phyloP scores from a whole-genome alignment of 2,888 invertebrate genomes.

The Leptinotarsa tumamoca region DNA sequence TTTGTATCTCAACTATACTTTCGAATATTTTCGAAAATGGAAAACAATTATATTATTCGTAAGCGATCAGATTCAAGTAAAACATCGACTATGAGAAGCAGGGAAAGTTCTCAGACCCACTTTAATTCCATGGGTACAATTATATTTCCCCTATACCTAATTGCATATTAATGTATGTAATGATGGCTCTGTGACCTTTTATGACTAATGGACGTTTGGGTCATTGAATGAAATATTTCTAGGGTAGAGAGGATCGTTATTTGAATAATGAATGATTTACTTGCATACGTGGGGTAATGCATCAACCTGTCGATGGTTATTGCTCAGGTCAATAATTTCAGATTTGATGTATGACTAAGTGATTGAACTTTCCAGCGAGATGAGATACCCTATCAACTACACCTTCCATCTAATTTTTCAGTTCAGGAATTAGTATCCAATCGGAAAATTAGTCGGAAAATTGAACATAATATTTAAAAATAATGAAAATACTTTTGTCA shows the following conservation, averaged over 20 bases:
- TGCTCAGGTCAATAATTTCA: neutral
- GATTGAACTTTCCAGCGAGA: no score
- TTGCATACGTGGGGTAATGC: neutral
- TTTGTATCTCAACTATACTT: no score
- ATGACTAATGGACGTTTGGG: neutral
- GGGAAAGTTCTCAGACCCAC: neutral
- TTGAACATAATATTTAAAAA: no score
- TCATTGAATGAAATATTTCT: constrained; percentile 7
- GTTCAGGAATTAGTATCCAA: no score
- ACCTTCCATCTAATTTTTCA: no score
- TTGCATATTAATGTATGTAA: constrained; percentile 14
- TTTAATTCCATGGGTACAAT: neutral
- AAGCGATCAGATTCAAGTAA: no score
- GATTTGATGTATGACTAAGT: no score
- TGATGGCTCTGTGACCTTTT: neutral
- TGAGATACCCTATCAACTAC: no score
- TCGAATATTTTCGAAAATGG: no score
- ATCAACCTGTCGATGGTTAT: neutral
- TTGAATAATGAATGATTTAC: neutral
- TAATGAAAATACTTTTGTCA: no score
- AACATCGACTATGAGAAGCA: neutral
- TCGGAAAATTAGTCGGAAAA: no score
- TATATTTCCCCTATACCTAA: constrained; percentile 11
- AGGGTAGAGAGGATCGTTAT: neutral
- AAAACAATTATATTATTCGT: no score